These are phyloP conservation scores for Nibea coibor DNA, from an alignment of 2,113 vertebrate genomes.

Conservation along the genomic window DNA sequence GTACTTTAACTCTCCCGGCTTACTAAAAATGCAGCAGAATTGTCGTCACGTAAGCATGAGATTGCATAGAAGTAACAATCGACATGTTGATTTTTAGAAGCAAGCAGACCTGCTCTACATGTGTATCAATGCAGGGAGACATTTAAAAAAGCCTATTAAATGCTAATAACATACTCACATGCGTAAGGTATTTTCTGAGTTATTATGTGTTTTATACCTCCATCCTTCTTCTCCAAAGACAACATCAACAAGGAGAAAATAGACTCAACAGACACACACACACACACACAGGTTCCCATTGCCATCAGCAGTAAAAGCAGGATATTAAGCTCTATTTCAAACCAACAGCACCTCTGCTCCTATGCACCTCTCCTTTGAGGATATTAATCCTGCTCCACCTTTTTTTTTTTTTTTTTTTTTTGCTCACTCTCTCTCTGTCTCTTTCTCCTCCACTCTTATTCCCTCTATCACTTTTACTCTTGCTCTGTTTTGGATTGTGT, in stretches of 20 bases:
- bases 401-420: background rate
- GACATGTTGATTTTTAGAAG: background rate
- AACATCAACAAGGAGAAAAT: conserved; percentile 48
- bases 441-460: conserved; percentile 9
- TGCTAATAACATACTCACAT: conserved; percentile 3
- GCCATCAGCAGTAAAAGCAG: conserved; percentile 71
- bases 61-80: background rate
- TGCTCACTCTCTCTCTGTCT: background rate
- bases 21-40: background rate
- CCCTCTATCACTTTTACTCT: conserved; percentile 11
- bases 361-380: conserved; percentile 62
- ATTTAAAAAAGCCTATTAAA: conserved; percentile 1
- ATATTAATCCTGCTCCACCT: conserved; percentile 66
- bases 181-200: background rate
- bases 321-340: conserved; percentile 79
- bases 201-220: conserved; percentile 44
- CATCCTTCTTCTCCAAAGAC: conserved; percentile 47
- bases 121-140: background rate
- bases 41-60: background rate
- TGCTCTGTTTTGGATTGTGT: conserved; percentile 47
- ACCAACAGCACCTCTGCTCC: conserved; percentile 74
- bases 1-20: background rate
- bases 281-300: conserved; percentile 34
- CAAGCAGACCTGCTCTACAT: background rate
- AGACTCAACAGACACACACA: conserved; percentile 11